phyloP scores from a whole-genome alignment of 2,113 vertebrate species.

The Caranx ignobilis region DNA sequence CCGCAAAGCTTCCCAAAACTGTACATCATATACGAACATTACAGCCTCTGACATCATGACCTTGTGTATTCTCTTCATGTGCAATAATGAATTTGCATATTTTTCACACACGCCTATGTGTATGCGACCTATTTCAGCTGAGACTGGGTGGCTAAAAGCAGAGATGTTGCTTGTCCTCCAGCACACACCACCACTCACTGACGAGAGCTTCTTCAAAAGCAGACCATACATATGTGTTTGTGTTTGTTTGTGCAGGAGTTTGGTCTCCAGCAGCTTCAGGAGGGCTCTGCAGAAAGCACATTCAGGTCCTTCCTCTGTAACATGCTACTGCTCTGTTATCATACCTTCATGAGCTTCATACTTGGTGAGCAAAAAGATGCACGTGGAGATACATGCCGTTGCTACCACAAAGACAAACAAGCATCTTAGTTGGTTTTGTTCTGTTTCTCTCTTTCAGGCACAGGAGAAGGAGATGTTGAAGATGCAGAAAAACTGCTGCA shows the following conservation, averaged over 20 bases:
- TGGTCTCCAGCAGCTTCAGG: constrained; percentile 94
- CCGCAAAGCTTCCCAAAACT: neutral
- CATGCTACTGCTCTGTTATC: constrained; percentile 97
- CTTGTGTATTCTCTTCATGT: neutral
- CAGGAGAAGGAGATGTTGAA: constrained; percentile 92
- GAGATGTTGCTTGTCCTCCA: neutral
- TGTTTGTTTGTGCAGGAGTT: constrained; percentile 87
- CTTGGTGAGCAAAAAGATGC: constrained; percentile 85
- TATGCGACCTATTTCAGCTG: neutral
- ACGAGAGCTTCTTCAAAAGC: neutral
- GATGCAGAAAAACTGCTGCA: constrained; percentile 94
- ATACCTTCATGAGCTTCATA: constrained; percentile 99
- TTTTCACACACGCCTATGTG: neutral
- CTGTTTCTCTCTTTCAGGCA: constrained; percentile 84
- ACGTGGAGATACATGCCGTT: neutral
- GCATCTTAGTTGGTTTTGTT: neutral
- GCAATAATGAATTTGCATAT: neutral
- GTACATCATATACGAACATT: neutral
- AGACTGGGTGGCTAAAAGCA: neutral
- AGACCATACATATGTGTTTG: constrained; percentile 25
- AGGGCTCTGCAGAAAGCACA: constrained; percentile 89
- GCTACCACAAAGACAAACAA: neutral
- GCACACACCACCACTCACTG: no score
- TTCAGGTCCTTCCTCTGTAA: constrained; percentile 96
- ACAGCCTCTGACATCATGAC: neutral